Evolutionary conservation across 92 coral and sea anemone species (phyloP).

Genomic region (Palythoa caribaeorum): DNA sequence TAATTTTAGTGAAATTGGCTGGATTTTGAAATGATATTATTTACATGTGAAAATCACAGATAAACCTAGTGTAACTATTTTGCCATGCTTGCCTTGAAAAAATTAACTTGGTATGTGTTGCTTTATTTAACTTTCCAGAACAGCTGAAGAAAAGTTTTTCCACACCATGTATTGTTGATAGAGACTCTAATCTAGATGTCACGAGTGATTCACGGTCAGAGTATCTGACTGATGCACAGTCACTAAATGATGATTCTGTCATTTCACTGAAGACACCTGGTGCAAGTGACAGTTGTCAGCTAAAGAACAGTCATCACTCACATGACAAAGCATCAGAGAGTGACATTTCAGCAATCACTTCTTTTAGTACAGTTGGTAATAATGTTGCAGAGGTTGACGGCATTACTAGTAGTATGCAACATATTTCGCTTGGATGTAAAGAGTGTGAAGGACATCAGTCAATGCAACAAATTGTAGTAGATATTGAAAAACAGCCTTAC

Average conservation of each 20-base stretch:
- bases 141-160: constrained; percentile 84
- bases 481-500: constrained; percentile 56
- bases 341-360: constrained; percentile 4
- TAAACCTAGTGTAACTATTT: too few species aligned
- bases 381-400: background rate
- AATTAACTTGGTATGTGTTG: too few species aligned
- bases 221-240: constrained; percentile 55
- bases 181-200: constrained; percentile 59
- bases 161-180: constrained; percentile 77
- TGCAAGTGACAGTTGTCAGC: constrained; percentile 36
- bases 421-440: constrained; percentile 23
- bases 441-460: constrained; percentile 40
- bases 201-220: constrained; percentile 54
- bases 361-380: background rate
- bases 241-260: constrained; percentile 76
- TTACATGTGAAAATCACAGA: too few species aligned
- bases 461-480: constrained; percentile 17
- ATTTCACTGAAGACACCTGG: constrained; percentile 64
- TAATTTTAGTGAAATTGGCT: too few species aligned
- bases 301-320: constrained; percentile 25
- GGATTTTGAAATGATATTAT: too few species aligned
- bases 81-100: too few species aligned
- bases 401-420: constrained; percentile 20
- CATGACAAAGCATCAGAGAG: constrained; percentile 11
- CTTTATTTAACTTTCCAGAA: constrained; percentile 50